Conservation (phyloP, 2,797 vertebrate genomes). For the Scyliorhinus canicula region DNA sequence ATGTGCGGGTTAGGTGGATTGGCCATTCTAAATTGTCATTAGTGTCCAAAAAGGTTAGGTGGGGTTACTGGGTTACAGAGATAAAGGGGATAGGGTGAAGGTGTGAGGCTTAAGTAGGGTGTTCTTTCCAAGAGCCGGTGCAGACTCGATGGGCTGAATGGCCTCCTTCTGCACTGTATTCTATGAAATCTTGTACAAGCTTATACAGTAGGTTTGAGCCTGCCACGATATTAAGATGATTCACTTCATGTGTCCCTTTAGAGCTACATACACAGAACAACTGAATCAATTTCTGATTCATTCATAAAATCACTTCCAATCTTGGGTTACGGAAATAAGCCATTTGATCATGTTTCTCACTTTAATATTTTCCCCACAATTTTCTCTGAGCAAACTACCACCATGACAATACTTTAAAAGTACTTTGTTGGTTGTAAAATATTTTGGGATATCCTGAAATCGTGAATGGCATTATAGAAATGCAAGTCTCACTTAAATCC, state of each 20-base stretch:
- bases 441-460: no score
- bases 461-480: not conserved
- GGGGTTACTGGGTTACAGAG: no score
- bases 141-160: no score
- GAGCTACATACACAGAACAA: not conserved
- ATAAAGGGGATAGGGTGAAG: no score
- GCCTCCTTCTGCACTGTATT: no score
- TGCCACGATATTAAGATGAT: not conserved
- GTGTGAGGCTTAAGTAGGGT: no score
- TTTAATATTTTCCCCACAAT: not conserved
- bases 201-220: not conserved
- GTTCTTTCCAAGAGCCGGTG: no score
- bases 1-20: no score
- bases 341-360: not conserved
- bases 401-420: not conserved
- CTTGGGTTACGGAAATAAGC: not conserved
- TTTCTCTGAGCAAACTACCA: not conserved
- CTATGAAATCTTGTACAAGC: not conserved
- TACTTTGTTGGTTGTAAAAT: not conserved
- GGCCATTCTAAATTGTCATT: no score
- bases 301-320: not conserved
- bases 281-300: not conserved
- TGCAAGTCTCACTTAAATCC: not conserved
- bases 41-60: no score
- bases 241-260: not conserved